Evolutionary conservation across 2,888 invertebrate genomes (phyloP), one percentile per base, ranked within the genome.

Genomic region (Scaeva pyrastri): DNA sequence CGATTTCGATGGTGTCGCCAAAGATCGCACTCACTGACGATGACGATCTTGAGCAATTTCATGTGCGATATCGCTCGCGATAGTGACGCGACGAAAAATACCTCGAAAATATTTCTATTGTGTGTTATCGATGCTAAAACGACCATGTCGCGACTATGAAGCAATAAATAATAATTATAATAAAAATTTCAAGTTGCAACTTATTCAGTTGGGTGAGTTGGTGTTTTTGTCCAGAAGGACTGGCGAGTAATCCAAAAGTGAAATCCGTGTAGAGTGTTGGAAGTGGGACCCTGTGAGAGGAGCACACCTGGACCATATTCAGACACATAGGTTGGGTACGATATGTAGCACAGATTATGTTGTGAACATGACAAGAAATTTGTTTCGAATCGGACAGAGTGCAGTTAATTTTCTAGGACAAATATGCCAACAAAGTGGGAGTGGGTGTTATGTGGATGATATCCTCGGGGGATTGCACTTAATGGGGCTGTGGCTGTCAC

Each of bases 121-220:
- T 71, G 56, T 86, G 76, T 73, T 74, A 74, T 74, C 82, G 86
- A 74, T 71, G 62, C 76, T 48, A 60, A 77, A 70, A 75, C 58
- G 78, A 55, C 16, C 50, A n/a, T n/a, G 50, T 21, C 6, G 41
- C 70, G 58, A 72, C 71, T 71, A 75, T 64, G 23, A 45, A 26
- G 31, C 82, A 71, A 86, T 86, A 86, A 86, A 86, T 82, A 82
- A 86, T 78, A 82, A 82, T 82, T 70, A 70, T 78, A 82, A 74
- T 74, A 39, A 80, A 80, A 72, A 75, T 66, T 76, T 85, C 71
- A 82, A 76, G 64, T 56, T 68, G n/a, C 39, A 60, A 41, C 45
- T 23, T 74, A 55, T 75, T 62, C 62, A 73, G 21, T 60, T 80
- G 56, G 71, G 21, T 55, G 62, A 31, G 11, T 16, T 45, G 8